Evolutionary conservation across 2,888 invertebrate species (phyloP).

Genomic region (Tinea pellionella): DNA sequence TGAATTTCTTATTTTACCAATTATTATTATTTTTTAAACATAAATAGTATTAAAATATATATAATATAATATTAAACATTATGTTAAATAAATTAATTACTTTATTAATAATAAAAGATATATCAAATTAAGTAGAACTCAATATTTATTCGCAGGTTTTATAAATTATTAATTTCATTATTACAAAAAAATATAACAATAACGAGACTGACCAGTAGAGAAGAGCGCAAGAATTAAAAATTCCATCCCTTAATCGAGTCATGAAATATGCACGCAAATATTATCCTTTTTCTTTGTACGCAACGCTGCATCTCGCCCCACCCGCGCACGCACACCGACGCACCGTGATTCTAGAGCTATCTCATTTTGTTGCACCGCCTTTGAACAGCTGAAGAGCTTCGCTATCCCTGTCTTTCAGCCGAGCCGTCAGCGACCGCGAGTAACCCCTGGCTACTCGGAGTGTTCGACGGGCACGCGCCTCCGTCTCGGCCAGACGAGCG

Average conservation of each 20-base stretch:
- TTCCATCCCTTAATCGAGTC: slow-evolving; percentile 70
- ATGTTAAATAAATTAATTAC: background rate
- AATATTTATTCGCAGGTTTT: no score
- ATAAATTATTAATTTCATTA: no score
- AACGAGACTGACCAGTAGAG: slow-evolving; percentile 49
- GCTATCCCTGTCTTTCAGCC: slow-evolving; percentile 54
- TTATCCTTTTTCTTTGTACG: slow-evolving; percentile 69
- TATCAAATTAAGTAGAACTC: no score
- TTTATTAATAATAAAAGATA: no score
- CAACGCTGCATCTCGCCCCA: slow-evolving; percentile 64
- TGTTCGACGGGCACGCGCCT: slow-evolving; percentile 67
- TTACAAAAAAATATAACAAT: background rate
- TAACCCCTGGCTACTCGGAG: slow-evolving; percentile 69
- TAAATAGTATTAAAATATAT: no score
- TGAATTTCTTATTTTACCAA: no score
- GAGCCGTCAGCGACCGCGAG: slow-evolving; percentile 65
- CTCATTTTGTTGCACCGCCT: slow-evolving; percentile 34
- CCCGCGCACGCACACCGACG: slow-evolving; percentile 69
- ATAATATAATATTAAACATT: no score
- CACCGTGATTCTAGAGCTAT: slow-evolving; percentile 46
- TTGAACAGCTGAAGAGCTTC: slow-evolving; percentile 22
- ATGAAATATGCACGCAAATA: slow-evolving; percentile 70
- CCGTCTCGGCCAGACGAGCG: slow-evolving; percentile 58
- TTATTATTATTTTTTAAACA: no score
- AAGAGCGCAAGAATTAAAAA: slow-evolving; percentile 61